These are phyloP conservation scores for Cantharis flavilabris DNA, from an alignment of 2,888 invertebrate genomes.

Conservation along the genomic window DNA sequence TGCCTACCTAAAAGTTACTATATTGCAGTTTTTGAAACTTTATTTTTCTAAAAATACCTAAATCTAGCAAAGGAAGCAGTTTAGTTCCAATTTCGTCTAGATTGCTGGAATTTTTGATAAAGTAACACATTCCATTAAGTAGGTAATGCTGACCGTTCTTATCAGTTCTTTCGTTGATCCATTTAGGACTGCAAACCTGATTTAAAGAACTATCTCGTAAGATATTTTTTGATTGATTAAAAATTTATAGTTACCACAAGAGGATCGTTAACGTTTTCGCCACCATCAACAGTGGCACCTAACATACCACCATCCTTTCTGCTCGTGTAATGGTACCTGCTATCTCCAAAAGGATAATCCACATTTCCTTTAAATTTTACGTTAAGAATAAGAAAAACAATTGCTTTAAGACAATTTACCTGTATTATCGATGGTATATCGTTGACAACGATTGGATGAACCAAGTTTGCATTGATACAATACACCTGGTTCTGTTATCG, in stretches of 20 bases:
- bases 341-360: conserved; percentile 30
- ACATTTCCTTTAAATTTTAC: conserved; percentile 43
- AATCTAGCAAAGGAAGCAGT: conserved; percentile 47
- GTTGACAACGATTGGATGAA: conserved; percentile 43
- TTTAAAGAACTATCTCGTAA: background rate
- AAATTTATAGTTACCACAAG: conserved; percentile 46
- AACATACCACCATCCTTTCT: conserved; percentile 58
- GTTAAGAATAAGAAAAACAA: conserved; percentile 42
- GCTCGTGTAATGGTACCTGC: conserved; percentile 40
- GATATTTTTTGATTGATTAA: background rate
- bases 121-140: conserved; percentile 55
- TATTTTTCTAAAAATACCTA: conserved; percentile 4
- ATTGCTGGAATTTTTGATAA: conserved; percentile 48
- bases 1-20: conserved; percentile 19
- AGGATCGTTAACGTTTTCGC: conserved; percentile 51
- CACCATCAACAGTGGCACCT: conserved; percentile 58
- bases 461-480: conserved; percentile 56
- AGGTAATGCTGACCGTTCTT: conserved; percentile 19
- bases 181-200: conserved; percentile 26
- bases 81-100: conserved; percentile 44
- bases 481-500: conserved; percentile 59
- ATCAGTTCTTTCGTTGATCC: conserved; percentile 17
- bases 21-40: background rate
- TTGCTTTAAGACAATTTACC: background rate
- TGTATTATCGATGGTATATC: background rate